These are phyloP conservation scores for Myiopsitta monachus DNA, from an alignment of 2,113 vertebrate species.

Conservation along the genomic window DNA sequence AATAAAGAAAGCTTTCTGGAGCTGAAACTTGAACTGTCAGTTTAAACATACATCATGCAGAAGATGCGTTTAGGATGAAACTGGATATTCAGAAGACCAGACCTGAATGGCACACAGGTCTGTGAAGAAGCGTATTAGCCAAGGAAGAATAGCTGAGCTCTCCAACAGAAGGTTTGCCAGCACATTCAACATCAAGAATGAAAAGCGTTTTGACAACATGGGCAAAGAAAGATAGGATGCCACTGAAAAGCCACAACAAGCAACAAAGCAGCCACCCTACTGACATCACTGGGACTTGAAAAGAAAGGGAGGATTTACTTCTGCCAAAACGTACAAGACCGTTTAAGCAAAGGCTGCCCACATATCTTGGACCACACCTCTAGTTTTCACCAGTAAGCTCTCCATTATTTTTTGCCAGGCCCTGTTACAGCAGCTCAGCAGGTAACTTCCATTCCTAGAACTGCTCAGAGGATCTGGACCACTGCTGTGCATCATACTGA, in stretches of 20 bases:
- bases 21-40: background rate
- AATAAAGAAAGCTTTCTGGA: background rate
- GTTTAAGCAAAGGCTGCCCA: background rate
- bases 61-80: background rate
- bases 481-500: background rate
- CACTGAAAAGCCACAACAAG: background rate
- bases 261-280: background rate
- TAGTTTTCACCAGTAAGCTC: background rate
- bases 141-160: background rate
- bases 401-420: background rate
- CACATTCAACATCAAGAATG: background rate
- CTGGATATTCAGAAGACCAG: background rate
- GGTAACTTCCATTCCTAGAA: background rate
- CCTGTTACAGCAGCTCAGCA: background rate
- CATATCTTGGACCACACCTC: background rate
- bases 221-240: background rate
- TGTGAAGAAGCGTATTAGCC: background rate
- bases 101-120: background rate
- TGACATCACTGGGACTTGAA: background rate
- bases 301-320: background rate
- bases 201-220: constrained; percentile 1
- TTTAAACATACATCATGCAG: background rate
- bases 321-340: background rate
- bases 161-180: background rate
- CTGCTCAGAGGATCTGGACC: background rate